phyloP scores from a whole-genome alignment of 2,797 vertebrate species.

The Novumbra hubbsi region DNA sequence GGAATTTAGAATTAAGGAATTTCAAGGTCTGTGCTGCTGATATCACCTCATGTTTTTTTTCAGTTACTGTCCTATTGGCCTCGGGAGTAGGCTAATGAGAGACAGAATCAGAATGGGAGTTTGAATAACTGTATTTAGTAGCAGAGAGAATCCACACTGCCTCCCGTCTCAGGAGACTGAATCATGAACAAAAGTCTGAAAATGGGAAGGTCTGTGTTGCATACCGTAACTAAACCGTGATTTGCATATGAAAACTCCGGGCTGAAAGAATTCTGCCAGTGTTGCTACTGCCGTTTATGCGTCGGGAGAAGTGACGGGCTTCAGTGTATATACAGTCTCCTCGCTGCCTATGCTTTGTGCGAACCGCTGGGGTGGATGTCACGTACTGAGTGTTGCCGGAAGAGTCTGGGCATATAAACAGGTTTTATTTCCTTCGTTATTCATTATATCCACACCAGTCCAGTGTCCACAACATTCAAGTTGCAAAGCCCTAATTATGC shows the following conservation, averaged over 20 bases:
- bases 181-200: constrained; percentile 76
- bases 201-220: constrained; percentile 79
- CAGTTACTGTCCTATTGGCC: constrained; percentile 27
- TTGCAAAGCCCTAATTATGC: constrained; percentile 59
- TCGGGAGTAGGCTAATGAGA: constrained; percentile 54
- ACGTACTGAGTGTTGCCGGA: constrained; percentile 57
- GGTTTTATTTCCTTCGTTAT: constrained; percentile 54
- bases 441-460: constrained; percentile 64
- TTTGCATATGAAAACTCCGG: constrained; percentile 82
- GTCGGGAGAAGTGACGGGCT: constrained; percentile 68
- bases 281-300: constrained; percentile 64
- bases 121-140: constrained; percentile 74
- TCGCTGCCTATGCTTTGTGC: constrained; percentile 51
- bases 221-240: constrained; percentile 82
- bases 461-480: constrained; percentile 46
- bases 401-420: constrained; percentile 56
- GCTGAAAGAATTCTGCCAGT: constrained; percentile 77
- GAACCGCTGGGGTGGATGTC: constrained; percentile 48
- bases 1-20: not conserved
- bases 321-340: constrained; percentile 60
- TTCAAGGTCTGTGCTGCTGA: constrained; percentile 22
- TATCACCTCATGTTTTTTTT: constrained; percentile 48
- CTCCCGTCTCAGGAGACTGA: constrained; percentile 70
- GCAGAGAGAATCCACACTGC: constrained; percentile 61
- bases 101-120: constrained; percentile 61